A percentile compares a stretch with the other conserved stretches of the same genome.
phyloP scores from a whole-genome alignment of 1,140 invertebrate genomes.

The Drosophila prosaltans region DNA sequence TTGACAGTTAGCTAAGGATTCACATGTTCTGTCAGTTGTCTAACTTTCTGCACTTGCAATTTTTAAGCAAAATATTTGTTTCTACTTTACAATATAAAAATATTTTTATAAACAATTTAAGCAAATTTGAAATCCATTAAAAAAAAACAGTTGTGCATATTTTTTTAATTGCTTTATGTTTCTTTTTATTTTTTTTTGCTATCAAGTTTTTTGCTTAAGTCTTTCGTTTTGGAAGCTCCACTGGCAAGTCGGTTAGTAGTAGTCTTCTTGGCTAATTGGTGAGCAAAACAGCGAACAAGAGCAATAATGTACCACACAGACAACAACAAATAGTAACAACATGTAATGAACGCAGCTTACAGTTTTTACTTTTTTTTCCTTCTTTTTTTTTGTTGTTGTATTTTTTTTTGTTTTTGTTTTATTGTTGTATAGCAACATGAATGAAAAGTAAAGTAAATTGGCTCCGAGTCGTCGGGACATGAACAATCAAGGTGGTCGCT shows the following conservation, averaged over 20 bases:
- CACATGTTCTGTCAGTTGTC: too few relatives aligned
- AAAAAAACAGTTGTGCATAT: neutral
- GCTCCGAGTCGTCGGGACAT: constrained; percentile 60
- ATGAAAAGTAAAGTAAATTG: constrained; percentile 75
- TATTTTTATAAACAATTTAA: too few relatives aligned
- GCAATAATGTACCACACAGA: constrained; percentile 75
- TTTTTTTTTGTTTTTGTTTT: constrained; percentile 26
- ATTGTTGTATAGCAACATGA: constrained; percentile 30
- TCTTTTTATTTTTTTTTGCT: neutral
- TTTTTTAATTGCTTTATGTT: neutral
- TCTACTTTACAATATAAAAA: too few relatives aligned
- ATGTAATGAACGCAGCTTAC: constrained; percentile 76
- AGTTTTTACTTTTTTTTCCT: constrained; percentile 45
- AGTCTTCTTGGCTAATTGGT: constrained; percentile 61
- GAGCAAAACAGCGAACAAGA: constrained; percentile 77
- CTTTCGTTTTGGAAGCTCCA: constrained; percentile 46
- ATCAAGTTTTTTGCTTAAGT: constrained; percentile 54
- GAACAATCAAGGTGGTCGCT: constrained; percentile 65
- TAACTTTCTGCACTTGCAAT: neutral
- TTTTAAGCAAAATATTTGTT: too few relatives aligned
- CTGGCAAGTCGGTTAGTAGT: constrained; percentile 20
- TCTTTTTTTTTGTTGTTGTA: constrained; percentile 24
- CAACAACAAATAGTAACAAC: constrained; percentile 73
- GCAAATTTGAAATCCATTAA: neutral
- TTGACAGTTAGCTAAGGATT: neutral